Conservation (phyloP, 2,113 vertebrate genomes). For the Copsychus sechellarum region DNA sequence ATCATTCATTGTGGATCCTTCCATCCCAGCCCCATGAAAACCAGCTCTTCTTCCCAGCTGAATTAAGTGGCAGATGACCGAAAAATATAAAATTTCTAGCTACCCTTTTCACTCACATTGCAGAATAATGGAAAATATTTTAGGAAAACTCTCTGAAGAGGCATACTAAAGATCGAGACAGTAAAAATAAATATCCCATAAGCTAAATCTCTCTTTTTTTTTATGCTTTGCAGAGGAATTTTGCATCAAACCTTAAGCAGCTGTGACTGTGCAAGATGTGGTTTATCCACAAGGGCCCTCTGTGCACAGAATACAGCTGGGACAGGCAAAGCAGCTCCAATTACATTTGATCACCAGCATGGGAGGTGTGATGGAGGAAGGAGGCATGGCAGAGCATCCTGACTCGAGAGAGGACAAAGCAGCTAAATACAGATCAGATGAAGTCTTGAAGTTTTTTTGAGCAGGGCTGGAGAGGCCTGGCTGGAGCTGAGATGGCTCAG, state of each 20-base stretch:
- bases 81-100: background rate
- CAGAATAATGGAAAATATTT: background rate
- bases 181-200: background rate
- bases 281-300: background rate
- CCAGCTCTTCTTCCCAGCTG: background rate
- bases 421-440: background rate
- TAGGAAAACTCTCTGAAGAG: background rate
- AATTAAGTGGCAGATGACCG: background rate
- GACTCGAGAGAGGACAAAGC: background rate
- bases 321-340: background rate
- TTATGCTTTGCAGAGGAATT: background rate
- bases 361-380: background rate
- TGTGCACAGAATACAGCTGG: background rate
- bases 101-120: background rate
- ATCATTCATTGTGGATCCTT: background rate
- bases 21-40: background rate
- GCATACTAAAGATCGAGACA: background rate
- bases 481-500: fast-evolving
- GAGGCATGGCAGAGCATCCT: background rate
- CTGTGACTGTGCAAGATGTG: background rate
- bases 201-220: background rate
- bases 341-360: background rate
- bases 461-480: background rate
- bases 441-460: background rate
- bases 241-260: background rate